A percentile compares a stretch with the other conserved stretches of the same genome.
phyloP scores from a whole-genome alignment of 1,140 invertebrate genomes.

The Drosophila aff. region DNA sequence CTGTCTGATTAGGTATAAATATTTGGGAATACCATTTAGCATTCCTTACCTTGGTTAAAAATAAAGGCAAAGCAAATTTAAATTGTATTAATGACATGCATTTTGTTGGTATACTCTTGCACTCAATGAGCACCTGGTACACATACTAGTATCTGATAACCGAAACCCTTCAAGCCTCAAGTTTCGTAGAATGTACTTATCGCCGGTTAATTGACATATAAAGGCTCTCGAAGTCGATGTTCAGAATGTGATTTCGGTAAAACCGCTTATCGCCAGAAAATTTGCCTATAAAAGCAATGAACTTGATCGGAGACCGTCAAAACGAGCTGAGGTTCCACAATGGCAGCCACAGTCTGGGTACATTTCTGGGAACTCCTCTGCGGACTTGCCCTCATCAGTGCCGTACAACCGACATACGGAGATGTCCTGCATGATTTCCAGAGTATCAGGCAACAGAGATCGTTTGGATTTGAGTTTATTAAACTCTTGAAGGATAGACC shows the following conservation, averaged over 20 bases:
- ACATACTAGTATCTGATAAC: neutral
- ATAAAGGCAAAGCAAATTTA: neutral
- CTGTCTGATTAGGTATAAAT: neutral
- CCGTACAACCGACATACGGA: neutral
- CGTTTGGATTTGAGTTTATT: conserved; percentile 27
- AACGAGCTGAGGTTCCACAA: neutral
- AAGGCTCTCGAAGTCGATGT: neutral
- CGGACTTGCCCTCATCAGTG: neutral
- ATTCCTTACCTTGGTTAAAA: neutral
- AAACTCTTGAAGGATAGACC: conserved; percentile 21
- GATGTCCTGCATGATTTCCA: neutral
- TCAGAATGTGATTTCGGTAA: conserved; percentile 1
- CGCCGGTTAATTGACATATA: neutral
- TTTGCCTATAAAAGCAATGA: neutral
- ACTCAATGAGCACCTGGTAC: neutral
- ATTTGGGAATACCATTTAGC: neutral
- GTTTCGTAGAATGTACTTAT: neutral
- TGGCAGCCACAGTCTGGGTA: neutral
- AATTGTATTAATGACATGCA: neutral
- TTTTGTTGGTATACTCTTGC: neutral
- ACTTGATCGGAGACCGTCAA: too few relatives aligned
- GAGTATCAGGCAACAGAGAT: neutral
- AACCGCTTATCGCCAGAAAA: neutral
- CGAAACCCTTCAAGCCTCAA: neutral
- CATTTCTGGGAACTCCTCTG: neutral